Base-by-base conservation (phyloP, 2,888 invertebrate genomes). In the Lacanobia oleracea region DNA sequence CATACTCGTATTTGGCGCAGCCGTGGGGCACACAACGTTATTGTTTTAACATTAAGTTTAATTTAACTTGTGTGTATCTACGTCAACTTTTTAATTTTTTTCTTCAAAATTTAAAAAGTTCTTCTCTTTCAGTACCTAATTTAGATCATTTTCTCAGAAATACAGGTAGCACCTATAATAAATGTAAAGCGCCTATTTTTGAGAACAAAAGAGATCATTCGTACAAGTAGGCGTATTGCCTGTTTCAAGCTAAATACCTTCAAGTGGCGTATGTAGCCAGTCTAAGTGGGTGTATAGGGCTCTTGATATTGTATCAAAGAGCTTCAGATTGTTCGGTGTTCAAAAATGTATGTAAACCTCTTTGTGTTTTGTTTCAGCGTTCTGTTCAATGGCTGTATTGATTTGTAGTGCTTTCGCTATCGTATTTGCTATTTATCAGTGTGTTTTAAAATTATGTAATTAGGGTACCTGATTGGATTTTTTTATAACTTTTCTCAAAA, bases 221-320 rank as follows among this genome's bases (percentile, higher is more conserved):
- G 57, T 45, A 21, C 8, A 33, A n/a, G 45, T 21, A 56, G 14
- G 50, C 12, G 21, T 62, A 3, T 59, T 63, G 40, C n/a, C 23
- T 37, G 16, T 59, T 56, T 54, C 40, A 33, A 57, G 62, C 43
- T 63, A 54, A 61, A 62, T 57, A 62, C 51, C 18, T 45, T 76
- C 6, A 9, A 70, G 53, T 59, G 67, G 67, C 59, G 12, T 79
- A 54, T 56, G 21, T 66, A 59, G 27, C 12, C 37, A 9, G 43
- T 21, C 56, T 62, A 59, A 74, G 76, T 81, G 43, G 75, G 12
- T 54, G 6, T 64, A 27, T 65, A 77, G 53, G 1, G 33, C 72
- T 18, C 57, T 77, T 51, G 33, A 61, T 72, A 23, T 18, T 67
- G 27, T 82, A 59, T 79, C 79, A 67, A 79, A 79, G 57, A 57